Percentiles rank a stretch among this genome's conserved stretches.
phyloP scores from a whole-genome alignment of 2,113 vertebrate species.

The Heterocephalus glaber region DNA sequence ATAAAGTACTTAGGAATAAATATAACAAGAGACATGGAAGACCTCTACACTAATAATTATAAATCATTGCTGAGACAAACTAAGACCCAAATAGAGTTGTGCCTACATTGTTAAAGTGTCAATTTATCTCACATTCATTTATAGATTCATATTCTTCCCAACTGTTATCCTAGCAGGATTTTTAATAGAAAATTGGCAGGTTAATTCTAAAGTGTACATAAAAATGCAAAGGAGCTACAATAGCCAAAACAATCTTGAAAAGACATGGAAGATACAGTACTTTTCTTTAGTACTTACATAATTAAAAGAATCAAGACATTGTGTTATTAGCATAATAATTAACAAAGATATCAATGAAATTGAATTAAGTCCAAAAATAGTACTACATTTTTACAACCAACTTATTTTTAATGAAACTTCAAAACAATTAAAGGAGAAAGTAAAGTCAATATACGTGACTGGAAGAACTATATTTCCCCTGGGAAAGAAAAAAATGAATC shows the following conservation, averaged over 20 bases:
- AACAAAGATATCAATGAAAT: slow-evolving; percentile 11
- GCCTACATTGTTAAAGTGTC: not conserved
- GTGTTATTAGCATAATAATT: not conserved
- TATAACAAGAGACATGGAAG: not conserved
- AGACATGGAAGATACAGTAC: not conserved
- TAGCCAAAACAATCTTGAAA: slow-evolving; percentile 16
- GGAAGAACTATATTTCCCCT: not conserved
- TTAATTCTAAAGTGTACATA: not conserved
- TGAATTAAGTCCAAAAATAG: not conserved
- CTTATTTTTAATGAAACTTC: not conserved
- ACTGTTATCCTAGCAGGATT: not conserved
- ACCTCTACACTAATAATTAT: not conserved
- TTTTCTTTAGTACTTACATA: not conserved
- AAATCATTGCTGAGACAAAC: not conserved
- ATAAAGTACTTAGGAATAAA: not conserved
- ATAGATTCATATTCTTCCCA: not conserved
- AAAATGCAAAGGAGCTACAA: not conserved
- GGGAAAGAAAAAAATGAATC: not conserved
- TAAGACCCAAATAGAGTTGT: not conserved
- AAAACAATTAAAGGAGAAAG: not conserved
- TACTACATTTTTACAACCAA: not conserved
- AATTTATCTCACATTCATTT: not conserved
- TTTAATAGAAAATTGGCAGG: not conserved
- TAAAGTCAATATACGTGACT: not conserved
- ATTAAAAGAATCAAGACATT: not conserved